phyloP scores from a whole-genome alignment of 2,888 invertebrate species.

The Lutraria lutraria region DNA sequence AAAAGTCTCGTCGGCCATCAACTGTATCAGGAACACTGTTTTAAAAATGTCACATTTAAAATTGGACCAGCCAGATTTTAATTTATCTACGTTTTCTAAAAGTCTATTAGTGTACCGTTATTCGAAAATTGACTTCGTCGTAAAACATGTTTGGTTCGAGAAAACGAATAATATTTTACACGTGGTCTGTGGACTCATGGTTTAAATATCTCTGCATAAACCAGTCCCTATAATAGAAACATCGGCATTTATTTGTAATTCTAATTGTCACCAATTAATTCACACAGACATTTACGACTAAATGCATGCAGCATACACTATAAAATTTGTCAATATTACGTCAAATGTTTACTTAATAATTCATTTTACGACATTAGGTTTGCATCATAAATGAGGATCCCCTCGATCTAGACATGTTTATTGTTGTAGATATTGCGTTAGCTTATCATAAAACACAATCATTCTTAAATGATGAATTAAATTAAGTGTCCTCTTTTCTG shows the following conservation, averaged over 20 bases:
- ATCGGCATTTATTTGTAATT: not conserved
- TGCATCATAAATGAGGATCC: slow-evolving; percentile 17
- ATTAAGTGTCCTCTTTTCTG: not conserved
- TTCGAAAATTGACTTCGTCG: too few relatives aligned
- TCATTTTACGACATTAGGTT: not conserved
- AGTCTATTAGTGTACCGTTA: too few relatives aligned
- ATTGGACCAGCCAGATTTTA: too few relatives aligned
- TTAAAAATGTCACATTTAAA: too few relatives aligned
- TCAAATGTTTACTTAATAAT: slow-evolving; percentile 13
- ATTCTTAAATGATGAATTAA: slow-evolving; percentile 18
- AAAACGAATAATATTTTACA: too few relatives aligned
- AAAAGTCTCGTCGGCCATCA: too few relatives aligned
- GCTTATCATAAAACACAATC: slow-evolving; percentile 7
- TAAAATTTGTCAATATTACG: not conserved
- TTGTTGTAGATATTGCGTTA: slow-evolving; percentile 6
- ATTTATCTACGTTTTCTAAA: too few relatives aligned
- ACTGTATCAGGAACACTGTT: too few relatives aligned
- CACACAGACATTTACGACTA: not conserved
- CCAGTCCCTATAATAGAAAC: not conserved
- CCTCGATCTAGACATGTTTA: not conserved
- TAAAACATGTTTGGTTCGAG: too few relatives aligned
- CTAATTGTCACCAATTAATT: not conserved
- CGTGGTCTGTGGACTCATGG: too few relatives aligned
- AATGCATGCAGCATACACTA: not conserved
- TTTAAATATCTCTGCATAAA: too few relatives aligned